Conservation (phyloP, 2,888 invertebrate genomes). For the Chrysolina haemoptera region DNA sequence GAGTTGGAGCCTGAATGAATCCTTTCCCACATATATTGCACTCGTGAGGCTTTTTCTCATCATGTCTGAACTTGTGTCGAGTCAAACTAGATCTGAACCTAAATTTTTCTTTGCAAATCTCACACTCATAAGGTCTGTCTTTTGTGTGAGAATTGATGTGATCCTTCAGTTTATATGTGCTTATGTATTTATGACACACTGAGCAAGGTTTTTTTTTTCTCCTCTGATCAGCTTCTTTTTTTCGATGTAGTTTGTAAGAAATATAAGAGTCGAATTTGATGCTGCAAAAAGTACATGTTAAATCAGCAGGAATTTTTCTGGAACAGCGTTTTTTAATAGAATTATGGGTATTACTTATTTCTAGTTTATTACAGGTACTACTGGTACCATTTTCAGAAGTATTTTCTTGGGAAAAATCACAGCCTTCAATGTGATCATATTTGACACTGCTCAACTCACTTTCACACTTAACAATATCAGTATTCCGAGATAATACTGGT, state of each 20-base stretch:
- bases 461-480: background rate
- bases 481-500: background rate
- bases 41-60: slow-evolving; percentile 47
- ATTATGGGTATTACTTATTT: background rate
- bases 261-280: slow-evolving; percentile 39
- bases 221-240: slow-evolving; percentile 47
- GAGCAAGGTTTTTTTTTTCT: slow-evolving; percentile 44
- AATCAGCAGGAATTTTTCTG: slow-evolving; percentile 27
- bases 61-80: slow-evolving; percentile 46
- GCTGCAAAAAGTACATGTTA: slow-evolving; percentile 45
- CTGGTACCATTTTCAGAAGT: background rate
- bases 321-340: background rate
- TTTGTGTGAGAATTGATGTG: slow-evolving; percentile 50
- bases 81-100: slow-evolving; percentile 46
- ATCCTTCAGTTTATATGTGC: slow-evolving; percentile 47
- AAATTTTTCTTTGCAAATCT: slow-evolving; percentile 45
- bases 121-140: slow-evolving; percentile 47
- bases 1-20: slow-evolving; percentile 48
- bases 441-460: background rate
- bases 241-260: slow-evolving; percentile 45
- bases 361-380: background rate
- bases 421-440: slow-evolving; percentile 12
- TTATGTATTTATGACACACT: slow-evolving; percentile 46
- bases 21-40: slow-evolving; percentile 51
- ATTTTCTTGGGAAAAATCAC: background rate